phyloP scores from a whole-genome alignment of 2,113 vertebrate genomes.

The Boulengerochromis microlepis region DNA sequence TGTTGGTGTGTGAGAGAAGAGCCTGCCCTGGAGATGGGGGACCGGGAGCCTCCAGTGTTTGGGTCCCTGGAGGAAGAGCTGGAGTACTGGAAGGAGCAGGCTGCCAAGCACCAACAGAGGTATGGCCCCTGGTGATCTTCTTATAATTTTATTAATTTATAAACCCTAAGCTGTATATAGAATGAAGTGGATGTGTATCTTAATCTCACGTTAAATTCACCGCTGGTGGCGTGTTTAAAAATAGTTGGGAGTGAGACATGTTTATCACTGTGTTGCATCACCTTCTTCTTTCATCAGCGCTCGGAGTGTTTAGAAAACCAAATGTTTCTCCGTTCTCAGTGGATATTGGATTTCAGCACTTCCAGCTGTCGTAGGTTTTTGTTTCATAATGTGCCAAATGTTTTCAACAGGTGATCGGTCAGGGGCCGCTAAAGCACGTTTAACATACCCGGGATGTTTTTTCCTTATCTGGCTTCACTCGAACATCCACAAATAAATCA shows the following conservation, averaged over 20 bases:
- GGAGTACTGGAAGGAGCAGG: constrained; percentile 84
- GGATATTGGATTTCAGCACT: background rate
- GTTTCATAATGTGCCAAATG: background rate
- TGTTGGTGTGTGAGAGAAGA: background rate
- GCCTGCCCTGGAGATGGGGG: constrained; percentile 70
- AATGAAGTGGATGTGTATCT: background rate
- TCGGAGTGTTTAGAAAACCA: background rate
- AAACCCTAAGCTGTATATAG: background rate
- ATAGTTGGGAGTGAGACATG: background rate
- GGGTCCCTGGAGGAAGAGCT: constrained; percentile 81
- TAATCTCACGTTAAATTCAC: background rate
- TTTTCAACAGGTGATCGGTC: background rate
- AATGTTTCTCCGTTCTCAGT: rapidly evolving
- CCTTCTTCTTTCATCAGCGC: background rate
- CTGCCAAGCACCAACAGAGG: constrained; percentile 81
- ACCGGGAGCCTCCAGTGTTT: constrained; percentile 69
- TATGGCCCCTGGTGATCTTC: constrained; percentile 7
- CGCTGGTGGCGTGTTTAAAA: background rate
- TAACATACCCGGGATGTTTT: background rate
- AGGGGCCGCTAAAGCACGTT: background rate
- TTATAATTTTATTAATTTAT: background rate
- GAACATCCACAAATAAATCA: background rate
- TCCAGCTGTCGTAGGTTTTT: background rate
- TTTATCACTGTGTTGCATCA: background rate
- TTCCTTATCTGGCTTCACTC: background rate